Evolutionary conservation across 1,140 invertebrate genomes (phyloP).

Genomic region (Brachionus rubens): DNA sequence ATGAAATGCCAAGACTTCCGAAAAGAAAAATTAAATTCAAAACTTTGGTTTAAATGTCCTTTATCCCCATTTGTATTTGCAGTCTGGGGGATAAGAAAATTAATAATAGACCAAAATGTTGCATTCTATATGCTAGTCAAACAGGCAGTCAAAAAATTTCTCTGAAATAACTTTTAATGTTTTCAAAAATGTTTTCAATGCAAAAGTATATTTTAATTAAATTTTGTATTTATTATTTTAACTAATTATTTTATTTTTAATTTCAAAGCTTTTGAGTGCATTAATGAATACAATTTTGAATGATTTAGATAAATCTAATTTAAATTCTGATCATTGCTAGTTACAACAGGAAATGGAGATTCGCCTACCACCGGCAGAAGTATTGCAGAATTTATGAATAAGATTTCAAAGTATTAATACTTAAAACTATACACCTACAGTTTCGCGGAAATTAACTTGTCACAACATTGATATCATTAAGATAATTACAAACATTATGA

Average conservation of each 20-base stretch:
- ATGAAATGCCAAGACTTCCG: slow-evolving; percentile 78
- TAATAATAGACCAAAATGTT: slow-evolving; percentile 84
- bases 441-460: no score
- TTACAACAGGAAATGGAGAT: slow-evolving; percentile 90
- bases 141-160: slow-evolving; percentile 88
- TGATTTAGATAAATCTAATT: slow-evolving; percentile 84
- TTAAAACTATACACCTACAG: no score
- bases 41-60: slow-evolving; percentile 71
- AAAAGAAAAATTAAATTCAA: slow-evolving; percentile 85
- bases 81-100: slow-evolving; percentile 85
- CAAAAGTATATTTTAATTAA: slow-evolving; percentile 72
- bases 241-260: slow-evolving; percentile 39
- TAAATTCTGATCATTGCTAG: slow-evolving; percentile 83
- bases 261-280: slow-evolving; percentile 79
- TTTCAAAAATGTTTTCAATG: slow-evolving; percentile 88
- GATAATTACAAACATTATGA: no score
- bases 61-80: slow-evolving; percentile 94
- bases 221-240: slow-evolving; percentile 47
- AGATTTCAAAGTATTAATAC: background rate
- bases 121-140: slow-evolving; percentile 87
- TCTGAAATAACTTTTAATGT: slow-evolving; percentile 83
- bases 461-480: no score
- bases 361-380: slow-evolving; percentile 90
- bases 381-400: slow-evolving; percentile 8
- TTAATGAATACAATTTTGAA: slow-evolving; percentile 87